phyloP scores from a whole-genome alignment of 30 jellyfish, hydroid and myxozoan species.

The Chrysaora quinquecirrha region DNA sequence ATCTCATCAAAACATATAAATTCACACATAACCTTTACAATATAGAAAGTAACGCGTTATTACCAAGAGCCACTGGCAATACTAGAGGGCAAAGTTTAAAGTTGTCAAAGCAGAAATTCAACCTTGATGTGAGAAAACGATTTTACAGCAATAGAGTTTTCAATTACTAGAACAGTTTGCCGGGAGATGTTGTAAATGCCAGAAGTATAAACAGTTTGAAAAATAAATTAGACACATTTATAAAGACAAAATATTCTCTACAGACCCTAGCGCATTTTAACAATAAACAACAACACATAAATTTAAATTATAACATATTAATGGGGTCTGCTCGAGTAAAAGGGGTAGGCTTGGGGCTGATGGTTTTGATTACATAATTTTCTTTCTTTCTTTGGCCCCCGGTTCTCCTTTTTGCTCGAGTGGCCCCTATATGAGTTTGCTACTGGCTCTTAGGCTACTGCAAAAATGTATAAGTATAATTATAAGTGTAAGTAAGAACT shows the following conservation, averaged over 20 bases:
- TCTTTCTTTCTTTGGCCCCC: too few species aligned
- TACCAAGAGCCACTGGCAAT: neutral
- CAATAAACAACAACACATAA: slow-evolving; percentile 29
- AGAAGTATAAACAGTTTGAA: slow-evolving; percentile 22
- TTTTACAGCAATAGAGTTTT: neutral
- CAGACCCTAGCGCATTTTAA: slow-evolving; percentile 48
- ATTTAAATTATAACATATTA: neutral
- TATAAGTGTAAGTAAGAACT: too few species aligned
- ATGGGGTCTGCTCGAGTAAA: neutral
- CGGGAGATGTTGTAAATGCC: slow-evolving; percentile 12
- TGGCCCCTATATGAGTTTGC: too few species aligned
- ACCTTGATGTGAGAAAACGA: neutral
- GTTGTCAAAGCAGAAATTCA: neutral
- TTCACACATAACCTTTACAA: neutral
- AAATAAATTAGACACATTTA: neutral
- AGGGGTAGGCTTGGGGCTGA: too few species aligned
- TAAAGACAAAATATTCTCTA: slow-evolving; percentile 1
- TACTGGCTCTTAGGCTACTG: too few species aligned
- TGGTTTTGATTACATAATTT: too few species aligned
- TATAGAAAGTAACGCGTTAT: neutral
- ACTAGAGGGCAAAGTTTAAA: neutral
- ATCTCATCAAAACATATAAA: too few species aligned
- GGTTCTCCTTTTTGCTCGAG: too few species aligned
- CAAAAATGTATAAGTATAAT: too few species aligned
- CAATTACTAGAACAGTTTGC: slow-evolving; percentile 34